These are phyloP conservation scores for Branchipolynoe longqiensis DNA, from an alignment of 2,888 invertebrate species.

Conservation along the genomic window DNA sequence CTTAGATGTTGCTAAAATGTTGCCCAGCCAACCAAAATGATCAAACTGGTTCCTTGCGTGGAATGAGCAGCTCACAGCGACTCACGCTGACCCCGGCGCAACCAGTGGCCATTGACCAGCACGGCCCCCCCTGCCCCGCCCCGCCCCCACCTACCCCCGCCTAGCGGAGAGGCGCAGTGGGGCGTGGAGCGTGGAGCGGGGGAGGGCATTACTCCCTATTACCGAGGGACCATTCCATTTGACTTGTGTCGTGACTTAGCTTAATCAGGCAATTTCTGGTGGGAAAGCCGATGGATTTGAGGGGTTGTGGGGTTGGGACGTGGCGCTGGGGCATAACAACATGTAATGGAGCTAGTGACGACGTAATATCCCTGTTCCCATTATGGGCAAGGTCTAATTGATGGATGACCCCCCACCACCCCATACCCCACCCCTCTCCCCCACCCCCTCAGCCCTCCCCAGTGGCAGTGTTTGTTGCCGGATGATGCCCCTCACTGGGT, in stretches of 20 bases:
- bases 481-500: neutral
- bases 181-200: neutral
- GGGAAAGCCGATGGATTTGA: neutral
- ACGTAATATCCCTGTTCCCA: conserved; percentile 29
- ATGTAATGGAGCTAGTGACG: conserved; percentile 30
- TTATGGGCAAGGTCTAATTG: neutral
- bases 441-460: too few species aligned
- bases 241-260: conserved; percentile 39
- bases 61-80: neutral
- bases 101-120: too few species aligned
- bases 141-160: neutral
- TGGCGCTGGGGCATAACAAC: neutral
- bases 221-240: conserved; percentile 33
- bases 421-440: neutral
- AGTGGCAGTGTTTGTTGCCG: too few species aligned
- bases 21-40: too few species aligned
- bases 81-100: too few species aligned
- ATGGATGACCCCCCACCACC: neutral
- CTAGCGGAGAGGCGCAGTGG: too few species aligned
- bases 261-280: conserved; percentile 37
- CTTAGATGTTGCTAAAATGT: too few species aligned
- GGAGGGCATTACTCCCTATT: conserved; percentile 38
- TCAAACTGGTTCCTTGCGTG: too few species aligned
- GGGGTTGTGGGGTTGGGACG: too few species aligned
- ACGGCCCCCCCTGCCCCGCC: neutral